A percentile compares a stretch with the other conserved stretches of the same genome.
Conservation (phyloP, 2,797 vertebrate genomes). For the Cyprinella venusta region DNA sequence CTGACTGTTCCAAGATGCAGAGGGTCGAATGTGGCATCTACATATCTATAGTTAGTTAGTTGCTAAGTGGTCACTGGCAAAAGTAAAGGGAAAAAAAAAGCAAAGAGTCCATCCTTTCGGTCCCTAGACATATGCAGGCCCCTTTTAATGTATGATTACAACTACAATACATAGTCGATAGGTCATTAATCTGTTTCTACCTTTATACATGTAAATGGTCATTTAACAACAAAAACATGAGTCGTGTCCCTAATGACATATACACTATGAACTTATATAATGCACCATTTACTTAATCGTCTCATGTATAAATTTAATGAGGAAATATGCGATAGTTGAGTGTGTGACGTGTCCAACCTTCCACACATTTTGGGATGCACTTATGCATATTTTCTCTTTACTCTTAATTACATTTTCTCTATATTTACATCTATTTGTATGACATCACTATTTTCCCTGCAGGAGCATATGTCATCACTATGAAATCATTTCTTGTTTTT, state of each 20-base stretch:
- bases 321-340: background rate
- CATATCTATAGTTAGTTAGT: background rate
- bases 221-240: too few relatives aligned
- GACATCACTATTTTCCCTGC: background rate
- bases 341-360: background rate
- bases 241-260: too few relatives aligned
- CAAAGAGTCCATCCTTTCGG: background rate
- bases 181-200: background rate
- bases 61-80: background rate
- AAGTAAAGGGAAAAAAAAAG: background rate
- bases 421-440: background rate
- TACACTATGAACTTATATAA: too few relatives aligned
- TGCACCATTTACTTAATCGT: too few relatives aligned
- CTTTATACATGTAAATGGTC: background rate
- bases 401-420: background rate
- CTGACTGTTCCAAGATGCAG: background rate
- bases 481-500: conserved; percentile 23
- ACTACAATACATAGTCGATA: background rate
- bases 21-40: background rate
- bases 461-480: background rate
- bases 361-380: background rate
- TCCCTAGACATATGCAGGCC: background rate
- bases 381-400: background rate
- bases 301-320: background rate
- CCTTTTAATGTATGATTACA: background rate